Percentiles rank a stretch among this genome's conserved stretches.
Evolutionary conservation across 2,797 vertebrate species (phyloP).

Genomic region (Pseudochromis fuscus): DNA sequence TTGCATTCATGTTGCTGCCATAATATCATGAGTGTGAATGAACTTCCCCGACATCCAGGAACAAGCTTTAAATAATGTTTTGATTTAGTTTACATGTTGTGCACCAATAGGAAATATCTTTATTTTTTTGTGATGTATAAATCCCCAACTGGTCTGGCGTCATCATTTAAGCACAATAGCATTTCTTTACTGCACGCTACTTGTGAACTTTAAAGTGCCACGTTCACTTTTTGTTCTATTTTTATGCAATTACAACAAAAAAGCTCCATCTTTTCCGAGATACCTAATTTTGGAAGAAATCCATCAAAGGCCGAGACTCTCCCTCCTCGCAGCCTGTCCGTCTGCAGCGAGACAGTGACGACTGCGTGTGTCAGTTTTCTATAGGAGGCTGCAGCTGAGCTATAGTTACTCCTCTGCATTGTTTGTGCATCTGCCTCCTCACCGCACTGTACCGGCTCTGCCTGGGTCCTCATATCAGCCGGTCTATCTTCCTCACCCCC

Average conservation of each 20-base stretch:
- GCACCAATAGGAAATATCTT: too few relatives aligned
- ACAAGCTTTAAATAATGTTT: too few relatives aligned
- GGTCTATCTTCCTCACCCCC: slow-evolving; percentile 57
- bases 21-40: too few relatives aligned
- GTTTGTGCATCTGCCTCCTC: slow-evolving; percentile 17
- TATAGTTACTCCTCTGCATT: slow-evolving; percentile 44
- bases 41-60: too few relatives aligned
- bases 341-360: slow-evolving; percentile 11
- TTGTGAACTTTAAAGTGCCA: too few relatives aligned
- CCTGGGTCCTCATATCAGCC: slow-evolving; percentile 59
- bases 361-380: slow-evolving; percentile 21
- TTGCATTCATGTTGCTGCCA: too few relatives aligned
- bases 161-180: too few relatives aligned
- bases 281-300: slow-evolving; percentile 26
- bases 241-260: neutral
- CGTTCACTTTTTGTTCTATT: slow-evolving; percentile 3
- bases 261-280: neutral
- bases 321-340: slow-evolving; percentile 18
- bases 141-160: too few relatives aligned
- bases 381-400: slow-evolving; percentile 37
- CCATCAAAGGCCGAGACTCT: neutral
- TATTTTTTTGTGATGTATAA: too few relatives aligned
- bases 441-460: slow-evolving; percentile 6
- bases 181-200: too few relatives aligned
- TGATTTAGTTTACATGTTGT: too few relatives aligned